A percentile compares a stretch with the other conserved stretches of the same genome.
phyloP scores from a whole-genome alignment of 2,888 invertebrate species.

The Aethes cnicana region DNA sequence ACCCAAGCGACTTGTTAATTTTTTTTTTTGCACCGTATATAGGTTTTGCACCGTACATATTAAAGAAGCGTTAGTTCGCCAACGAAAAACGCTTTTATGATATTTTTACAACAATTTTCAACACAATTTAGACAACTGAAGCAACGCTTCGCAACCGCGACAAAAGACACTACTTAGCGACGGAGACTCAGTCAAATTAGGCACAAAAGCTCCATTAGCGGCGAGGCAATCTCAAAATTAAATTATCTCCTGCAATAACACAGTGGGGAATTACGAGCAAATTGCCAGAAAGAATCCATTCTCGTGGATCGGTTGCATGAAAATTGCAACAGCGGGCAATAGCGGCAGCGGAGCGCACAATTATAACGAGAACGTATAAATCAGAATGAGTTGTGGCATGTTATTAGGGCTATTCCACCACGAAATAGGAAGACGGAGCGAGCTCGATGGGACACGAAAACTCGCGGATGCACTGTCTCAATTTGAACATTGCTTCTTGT shows the following conservation, averaged over 20 bases:
- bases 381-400: slow-evolving; percentile 82
- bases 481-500: slow-evolving; percentile 40
- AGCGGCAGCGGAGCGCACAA: slow-evolving; percentile 77
- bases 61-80: too few species aligned
- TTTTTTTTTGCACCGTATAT: too few species aligned
- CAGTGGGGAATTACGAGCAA: slow-evolving; percentile 62
- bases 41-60: too few species aligned
- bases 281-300: slow-evolving; percentile 76
- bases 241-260: slow-evolving; percentile 62
- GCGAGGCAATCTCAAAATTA: slow-evolving; percentile 54
- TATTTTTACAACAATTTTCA: background rate
- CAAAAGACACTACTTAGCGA: slow-evolving; percentile 42
- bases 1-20: too few species aligned
- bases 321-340: slow-evolving; percentile 77
- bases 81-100: too few species aligned
- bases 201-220: slow-evolving; percentile 58
- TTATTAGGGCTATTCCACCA: slow-evolving; percentile 77
- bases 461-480: slow-evolving; percentile 50
- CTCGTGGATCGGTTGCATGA: slow-evolving; percentile 76
- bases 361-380: slow-evolving; percentile 82
- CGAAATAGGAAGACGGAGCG: slow-evolving; percentile 69
- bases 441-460: slow-evolving; percentile 65
- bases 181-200: slow-evolving; percentile 48
- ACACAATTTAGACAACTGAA: slow-evolving; percentile 4
- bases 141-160: slow-evolving; percentile 40